phyloP scores from a whole-genome alignment of 2,888 invertebrate species.

The Epiblema foenella region DNA sequence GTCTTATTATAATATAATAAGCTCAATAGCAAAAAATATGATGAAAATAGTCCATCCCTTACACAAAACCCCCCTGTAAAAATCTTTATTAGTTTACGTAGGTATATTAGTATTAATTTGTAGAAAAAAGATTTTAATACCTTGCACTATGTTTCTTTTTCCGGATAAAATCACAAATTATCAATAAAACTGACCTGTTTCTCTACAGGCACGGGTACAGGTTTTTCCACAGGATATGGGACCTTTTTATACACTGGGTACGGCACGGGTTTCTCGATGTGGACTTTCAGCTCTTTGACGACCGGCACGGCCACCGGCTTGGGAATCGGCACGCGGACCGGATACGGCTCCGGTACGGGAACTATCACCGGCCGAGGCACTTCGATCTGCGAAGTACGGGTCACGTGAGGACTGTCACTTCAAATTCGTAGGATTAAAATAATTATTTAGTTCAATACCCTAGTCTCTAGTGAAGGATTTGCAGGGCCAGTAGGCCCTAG shows the following conservation, averaged over 20 bases:
- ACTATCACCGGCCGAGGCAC: constrained; percentile 91
- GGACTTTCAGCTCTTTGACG: constrained; percentile 84
- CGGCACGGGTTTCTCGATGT: constrained; percentile 86
- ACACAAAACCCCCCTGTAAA: no score
- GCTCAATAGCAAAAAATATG: no score
- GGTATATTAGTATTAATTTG: background rate
- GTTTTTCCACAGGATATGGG: constrained; percentile 90
- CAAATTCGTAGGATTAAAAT: background rate
- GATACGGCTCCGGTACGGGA: constrained; percentile 90
- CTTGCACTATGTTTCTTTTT: no score
- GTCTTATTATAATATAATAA: no score
- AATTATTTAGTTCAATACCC: no score
- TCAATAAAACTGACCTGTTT: constrained; percentile 85
- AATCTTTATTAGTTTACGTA: no score
- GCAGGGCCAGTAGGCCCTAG: no score
- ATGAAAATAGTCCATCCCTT: no score
- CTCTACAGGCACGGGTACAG: constrained; percentile 89
- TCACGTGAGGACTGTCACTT: constrained; percentile 17
- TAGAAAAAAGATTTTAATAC: background rate
- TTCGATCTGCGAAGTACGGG: constrained; percentile 85
- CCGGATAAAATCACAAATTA: background rate
- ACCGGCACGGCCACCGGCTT: constrained; percentile 89
- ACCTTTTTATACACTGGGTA: constrained; percentile 88
- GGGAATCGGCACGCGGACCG: constrained; percentile 89
- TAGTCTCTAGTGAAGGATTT: no score